Evolutionary conservation across 2,888 invertebrate species (phyloP).

Genomic region (Cynaeus angustus): DNA sequence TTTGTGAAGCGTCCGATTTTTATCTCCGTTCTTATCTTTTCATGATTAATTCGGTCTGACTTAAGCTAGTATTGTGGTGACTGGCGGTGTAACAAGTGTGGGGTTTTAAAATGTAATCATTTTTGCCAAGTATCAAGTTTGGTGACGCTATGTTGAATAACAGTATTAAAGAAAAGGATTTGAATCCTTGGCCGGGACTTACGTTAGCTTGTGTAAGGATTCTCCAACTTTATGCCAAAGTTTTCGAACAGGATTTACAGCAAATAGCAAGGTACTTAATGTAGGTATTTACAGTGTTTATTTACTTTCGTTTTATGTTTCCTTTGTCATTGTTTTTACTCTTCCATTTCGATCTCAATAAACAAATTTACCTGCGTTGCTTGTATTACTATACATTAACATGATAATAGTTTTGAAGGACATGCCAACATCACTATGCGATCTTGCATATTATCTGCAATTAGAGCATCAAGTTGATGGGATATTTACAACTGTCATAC

Average conservation of each 20-base stretch:
- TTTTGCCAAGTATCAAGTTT: background rate
- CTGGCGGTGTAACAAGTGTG: constrained; percentile 30
- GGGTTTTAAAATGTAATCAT: constrained; percentile 21
- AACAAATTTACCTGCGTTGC: background rate
- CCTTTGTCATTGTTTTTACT: constrained; percentile 9
- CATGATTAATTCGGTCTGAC: constrained; percentile 18
- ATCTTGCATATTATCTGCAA: background rate
- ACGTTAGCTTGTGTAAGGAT: constrained; percentile 89
- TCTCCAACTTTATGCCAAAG: constrained; percentile 89
- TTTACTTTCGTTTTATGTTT: constrained; percentile 27
- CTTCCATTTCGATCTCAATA: background rate
- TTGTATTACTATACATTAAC: constrained; percentile 27
- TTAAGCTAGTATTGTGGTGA: constrained; percentile 9
- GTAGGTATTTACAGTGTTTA: constrained; percentile 36
- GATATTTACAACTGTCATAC: constrained; percentile 3
- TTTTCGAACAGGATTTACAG: constrained; percentile 79
- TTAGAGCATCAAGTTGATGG: too few species aligned
- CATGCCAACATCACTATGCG: background rate
- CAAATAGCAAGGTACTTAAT: constrained; percentile 55
- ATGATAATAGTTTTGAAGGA: constrained; percentile 31
- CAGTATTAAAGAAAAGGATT: constrained; percentile 59
- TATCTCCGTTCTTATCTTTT: constrained; percentile 31
- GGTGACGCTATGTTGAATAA: constrained; percentile 59
- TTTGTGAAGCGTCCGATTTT: constrained; percentile 34
- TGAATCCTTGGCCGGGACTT: constrained; percentile 85